Evolutionary conservation across 2,113 vertebrate genomes (phyloP).

Genomic region (Xerus inauris): DNA sequence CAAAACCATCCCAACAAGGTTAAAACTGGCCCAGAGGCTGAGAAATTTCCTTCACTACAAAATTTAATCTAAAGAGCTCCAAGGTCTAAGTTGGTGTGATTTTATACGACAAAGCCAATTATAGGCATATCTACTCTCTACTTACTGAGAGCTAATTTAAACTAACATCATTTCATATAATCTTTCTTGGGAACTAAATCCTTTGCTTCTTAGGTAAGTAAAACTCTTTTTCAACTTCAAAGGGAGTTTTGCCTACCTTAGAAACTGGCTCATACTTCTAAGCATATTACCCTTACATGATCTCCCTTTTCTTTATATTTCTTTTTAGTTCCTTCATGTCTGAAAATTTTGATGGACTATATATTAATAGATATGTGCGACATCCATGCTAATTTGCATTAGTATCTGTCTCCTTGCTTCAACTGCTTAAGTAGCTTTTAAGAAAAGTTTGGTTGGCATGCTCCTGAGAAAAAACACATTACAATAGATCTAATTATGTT

Average conservation of each 20-base stretch:
- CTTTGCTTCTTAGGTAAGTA: conserved; percentile 47
- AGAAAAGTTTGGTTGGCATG: background rate
- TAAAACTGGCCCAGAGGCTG: background rate
- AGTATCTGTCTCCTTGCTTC: background rate
- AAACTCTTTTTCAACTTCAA: conserved; percentile 68
- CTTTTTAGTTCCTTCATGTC: conserved; percentile 20
- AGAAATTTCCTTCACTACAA: conserved; percentile 44
- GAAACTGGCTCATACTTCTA: conserved; percentile 14
- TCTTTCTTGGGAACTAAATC: conserved; percentile 57
- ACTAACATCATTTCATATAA: conserved; percentile 42
- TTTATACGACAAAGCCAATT: conserved; percentile 71
- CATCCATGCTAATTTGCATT: background rate
- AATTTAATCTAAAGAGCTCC: background rate
- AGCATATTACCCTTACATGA: background rate
- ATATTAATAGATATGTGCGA: background rate
- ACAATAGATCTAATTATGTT: background rate
- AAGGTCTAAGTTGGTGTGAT: conserved; percentile 55
- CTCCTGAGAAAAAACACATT: background rate
- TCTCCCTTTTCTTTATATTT: background rate
- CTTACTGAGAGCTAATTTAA: conserved; percentile 52
- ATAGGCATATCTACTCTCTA: background rate
- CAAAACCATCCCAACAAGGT: background rate
- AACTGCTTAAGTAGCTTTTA: background rate
- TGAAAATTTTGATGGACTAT: background rate
- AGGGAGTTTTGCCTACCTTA: conserved; percentile 53